Evolutionary conservation across 2,797 vertebrate species (phyloP).

Genomic region (Euthynnus affinis): DNA sequence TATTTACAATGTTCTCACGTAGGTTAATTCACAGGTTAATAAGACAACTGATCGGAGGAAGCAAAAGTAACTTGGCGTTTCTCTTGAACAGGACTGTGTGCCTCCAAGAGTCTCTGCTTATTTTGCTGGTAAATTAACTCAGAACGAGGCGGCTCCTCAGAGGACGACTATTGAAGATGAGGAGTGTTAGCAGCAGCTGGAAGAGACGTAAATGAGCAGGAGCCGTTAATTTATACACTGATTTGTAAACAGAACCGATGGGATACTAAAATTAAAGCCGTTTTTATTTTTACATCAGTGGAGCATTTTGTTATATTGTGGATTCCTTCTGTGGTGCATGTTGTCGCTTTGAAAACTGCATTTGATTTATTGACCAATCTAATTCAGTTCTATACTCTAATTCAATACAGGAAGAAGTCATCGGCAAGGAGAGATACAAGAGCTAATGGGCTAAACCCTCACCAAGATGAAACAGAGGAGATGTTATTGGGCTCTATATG

Average conservation of each 20-base stretch:
- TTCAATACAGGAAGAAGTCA: conserved; percentile 1
- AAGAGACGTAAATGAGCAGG: conserved; percentile 33
- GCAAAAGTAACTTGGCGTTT: conserved; percentile 7
- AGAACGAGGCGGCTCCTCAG: conserved; percentile 45
- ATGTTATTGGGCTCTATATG: not conserved
- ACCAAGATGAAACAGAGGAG: not conserved
- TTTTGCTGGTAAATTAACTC: conserved; percentile 65
- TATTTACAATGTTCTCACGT: not conserved
- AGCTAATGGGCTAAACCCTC: not conserved
- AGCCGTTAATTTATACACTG: conserved; percentile 42
- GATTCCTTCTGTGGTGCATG: not conserved
- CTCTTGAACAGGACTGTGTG: conserved; percentile 12
- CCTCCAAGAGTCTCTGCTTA: conserved; percentile 31
- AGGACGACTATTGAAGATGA: conserved; percentile 33
- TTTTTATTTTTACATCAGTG: conserved; percentile 18
- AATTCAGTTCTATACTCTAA: not conserved
- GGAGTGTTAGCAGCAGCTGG: conserved; percentile 47
- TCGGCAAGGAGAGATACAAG: not conserved
- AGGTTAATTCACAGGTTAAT: not conserved
- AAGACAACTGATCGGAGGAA: not conserved
- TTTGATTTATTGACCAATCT: conserved; percentile 7
- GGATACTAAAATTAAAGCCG: conserved; percentile 20
- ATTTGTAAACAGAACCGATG: conserved; percentile 36
- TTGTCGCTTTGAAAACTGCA: conserved; percentile 2
- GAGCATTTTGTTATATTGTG: not conserved